These are phyloP conservation scores for Drosophila truncata DNA, from an alignment of 1,140 invertebrate genomes.

Conservation along the genomic window DNA sequence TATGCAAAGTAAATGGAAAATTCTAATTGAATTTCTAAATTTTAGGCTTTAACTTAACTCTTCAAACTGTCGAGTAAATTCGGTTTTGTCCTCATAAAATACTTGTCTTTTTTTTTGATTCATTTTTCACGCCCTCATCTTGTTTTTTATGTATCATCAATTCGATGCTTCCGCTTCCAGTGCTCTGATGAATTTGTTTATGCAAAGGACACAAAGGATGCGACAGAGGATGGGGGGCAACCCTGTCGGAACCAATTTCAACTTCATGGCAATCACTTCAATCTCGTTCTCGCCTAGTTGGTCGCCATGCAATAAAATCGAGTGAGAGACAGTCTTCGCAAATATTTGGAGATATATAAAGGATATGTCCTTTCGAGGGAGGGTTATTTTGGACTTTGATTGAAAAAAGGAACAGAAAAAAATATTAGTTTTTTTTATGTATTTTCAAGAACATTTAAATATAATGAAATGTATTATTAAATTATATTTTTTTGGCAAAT, in stretches of 20 bases:
- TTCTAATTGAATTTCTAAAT: not conserved
- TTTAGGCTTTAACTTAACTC: too few relatives aligned
- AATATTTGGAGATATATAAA: conserved; percentile 28
- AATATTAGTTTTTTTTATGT: not conserved
- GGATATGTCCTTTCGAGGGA: not conserved
- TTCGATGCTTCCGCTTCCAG: conserved; percentile 24
- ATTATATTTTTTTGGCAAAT: not conserved
- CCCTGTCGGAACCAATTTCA: conserved; percentile 26
- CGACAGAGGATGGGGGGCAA: not conserved
- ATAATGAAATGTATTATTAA: not conserved
- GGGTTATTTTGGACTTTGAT: not conserved
- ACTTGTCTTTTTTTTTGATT: not conserved
- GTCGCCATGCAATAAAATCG: conserved; percentile 42
- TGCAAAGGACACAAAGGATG: conserved; percentile 42
- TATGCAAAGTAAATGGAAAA: not conserved
- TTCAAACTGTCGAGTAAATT: not conserved
- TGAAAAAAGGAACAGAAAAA: not conserved
- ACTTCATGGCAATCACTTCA: conserved; percentile 58
- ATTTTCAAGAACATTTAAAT: not conserved
- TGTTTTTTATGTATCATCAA: conserved; percentile 50
- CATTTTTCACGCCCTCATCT: conserved; percentile 5
- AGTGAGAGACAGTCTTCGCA: conserved; percentile 17
- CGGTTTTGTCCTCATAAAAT: conserved; percentile 8
- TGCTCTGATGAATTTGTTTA: conserved; percentile 64
- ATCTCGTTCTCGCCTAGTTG: conserved; percentile 39